Percentiles rank a stretch among this genome's conserved stretches.
Evolutionary conservation across 2,113 vertebrate species (phyloP).

Genomic region (Progne subis): DNA sequence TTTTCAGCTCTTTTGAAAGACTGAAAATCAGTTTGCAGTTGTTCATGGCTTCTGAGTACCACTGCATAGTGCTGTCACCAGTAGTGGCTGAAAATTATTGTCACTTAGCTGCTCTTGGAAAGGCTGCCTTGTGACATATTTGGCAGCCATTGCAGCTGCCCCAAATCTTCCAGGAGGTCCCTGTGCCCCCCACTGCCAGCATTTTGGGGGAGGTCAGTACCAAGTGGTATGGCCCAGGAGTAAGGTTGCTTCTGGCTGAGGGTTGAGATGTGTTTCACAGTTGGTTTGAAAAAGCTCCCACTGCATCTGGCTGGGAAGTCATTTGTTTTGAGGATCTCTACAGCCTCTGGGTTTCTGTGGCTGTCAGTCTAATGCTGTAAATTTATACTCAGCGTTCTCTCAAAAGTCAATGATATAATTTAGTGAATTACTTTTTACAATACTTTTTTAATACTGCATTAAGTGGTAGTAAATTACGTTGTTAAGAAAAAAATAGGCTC

Average conservation of each 20-base stretch:
- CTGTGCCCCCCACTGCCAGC: neutral
- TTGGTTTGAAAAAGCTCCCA: neutral
- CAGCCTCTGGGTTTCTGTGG: neutral
- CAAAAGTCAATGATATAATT: neutral
- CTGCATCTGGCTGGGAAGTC: neutral
- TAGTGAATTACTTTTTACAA: neutral
- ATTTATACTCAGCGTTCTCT: neutral
- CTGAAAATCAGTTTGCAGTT: neutral
- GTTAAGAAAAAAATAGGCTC: neutral
- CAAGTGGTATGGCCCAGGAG: neutral
- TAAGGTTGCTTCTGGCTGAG: neutral
- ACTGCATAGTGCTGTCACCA: neutral
- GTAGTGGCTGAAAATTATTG: neutral
- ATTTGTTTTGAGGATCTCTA: neutral
- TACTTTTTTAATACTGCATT: neutral
- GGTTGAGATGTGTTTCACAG: neutral
- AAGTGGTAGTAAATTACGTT: neutral
- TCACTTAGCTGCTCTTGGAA: neutral
- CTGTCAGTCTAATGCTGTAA: neutral
- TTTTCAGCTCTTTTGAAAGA: neutral
- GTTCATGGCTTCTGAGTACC: neutral
- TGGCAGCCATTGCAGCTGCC: neutral
- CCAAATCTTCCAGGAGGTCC: accelerated
- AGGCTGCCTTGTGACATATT: neutral
- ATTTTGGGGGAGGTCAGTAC: neutral